These are phyloP conservation scores for Paratilapia polleni DNA, from an alignment of 2,113 vertebrate species.

Conservation along the genomic window DNA sequence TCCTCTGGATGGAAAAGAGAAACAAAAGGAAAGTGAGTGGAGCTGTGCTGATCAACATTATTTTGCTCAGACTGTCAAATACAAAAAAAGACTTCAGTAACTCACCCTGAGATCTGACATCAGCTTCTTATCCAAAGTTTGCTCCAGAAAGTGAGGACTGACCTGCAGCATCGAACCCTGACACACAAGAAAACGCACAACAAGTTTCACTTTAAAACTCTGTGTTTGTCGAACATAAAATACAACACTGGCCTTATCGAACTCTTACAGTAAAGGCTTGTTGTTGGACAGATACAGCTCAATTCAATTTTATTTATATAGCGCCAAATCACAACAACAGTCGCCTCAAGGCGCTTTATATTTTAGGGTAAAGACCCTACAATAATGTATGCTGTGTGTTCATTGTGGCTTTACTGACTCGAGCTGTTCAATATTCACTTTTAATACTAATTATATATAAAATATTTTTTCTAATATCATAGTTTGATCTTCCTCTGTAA, in stretches of 20 bases:
- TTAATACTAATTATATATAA: too few species aligned
- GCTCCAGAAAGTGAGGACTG: slow-evolving; percentile 96
- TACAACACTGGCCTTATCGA: background rate
- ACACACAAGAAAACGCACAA: accelerated
- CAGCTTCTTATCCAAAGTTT: slow-evolving; percentile 98
- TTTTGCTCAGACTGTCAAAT: background rate
- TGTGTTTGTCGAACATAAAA: background rate
- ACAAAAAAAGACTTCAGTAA: background rate
- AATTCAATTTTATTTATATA: too few species aligned
- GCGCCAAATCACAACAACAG: too few species aligned
- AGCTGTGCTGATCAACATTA: background rate
- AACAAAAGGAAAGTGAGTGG: background rate
- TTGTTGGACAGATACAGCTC: background rate
- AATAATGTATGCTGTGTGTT: background rate
- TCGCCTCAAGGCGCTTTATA: too few species aligned
- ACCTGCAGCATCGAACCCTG: slow-evolving; percentile 98
- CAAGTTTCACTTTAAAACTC: background rate
- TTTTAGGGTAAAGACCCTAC: too few species aligned
- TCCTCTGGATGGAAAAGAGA: slow-evolving; percentile 81
- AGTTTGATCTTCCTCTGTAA: too few species aligned
- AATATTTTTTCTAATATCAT: too few species aligned
- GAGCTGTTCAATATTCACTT: too few species aligned
- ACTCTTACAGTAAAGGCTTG: background rate
- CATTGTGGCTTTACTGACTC: too few species aligned
- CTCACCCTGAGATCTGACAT: slow-evolving; percentile 97